Percentiles rank a stretch among this genome's conserved stretches.
Evolutionary conservation across 2,113 vertebrate species (phyloP).

Genomic region (Tetrax tetrax): DNA sequence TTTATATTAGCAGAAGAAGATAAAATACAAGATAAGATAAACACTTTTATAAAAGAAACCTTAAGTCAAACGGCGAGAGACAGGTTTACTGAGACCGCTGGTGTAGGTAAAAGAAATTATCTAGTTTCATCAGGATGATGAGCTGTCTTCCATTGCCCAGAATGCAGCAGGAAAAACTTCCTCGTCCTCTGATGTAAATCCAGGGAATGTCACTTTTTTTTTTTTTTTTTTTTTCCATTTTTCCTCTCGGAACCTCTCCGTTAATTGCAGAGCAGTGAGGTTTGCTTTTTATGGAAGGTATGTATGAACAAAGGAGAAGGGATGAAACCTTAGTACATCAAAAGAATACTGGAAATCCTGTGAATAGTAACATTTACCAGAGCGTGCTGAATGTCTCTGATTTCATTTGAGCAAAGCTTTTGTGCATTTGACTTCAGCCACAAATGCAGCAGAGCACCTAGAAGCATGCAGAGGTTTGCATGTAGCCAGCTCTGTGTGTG

Average conservation of each 20-base stretch:
- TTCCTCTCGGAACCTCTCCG: background rate
- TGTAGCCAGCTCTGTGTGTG: rapidly evolving
- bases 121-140: background rate
- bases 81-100: background rate
- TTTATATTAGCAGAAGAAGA: background rate
- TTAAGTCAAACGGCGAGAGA: background rate
- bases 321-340: background rate
- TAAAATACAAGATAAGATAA: background rate
- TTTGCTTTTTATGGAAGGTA: background rate
- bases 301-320: background rate
- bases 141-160: background rate
- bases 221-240: background rate
- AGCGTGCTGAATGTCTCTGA: background rate
- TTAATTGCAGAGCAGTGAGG: background rate
- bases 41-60: background rate
- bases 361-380: background rate
- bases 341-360: background rate
- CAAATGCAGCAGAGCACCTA: background rate
- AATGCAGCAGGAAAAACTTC: background rate
- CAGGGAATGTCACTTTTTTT: background rate
- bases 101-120: background rate
- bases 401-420: background rate
- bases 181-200: background rate
- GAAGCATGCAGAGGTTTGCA: rapidly evolving
- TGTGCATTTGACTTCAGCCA: background rate